Evolutionary conservation across 1,140 invertebrate species (phyloP).

Genomic region (Ephestia elutella): DNA sequence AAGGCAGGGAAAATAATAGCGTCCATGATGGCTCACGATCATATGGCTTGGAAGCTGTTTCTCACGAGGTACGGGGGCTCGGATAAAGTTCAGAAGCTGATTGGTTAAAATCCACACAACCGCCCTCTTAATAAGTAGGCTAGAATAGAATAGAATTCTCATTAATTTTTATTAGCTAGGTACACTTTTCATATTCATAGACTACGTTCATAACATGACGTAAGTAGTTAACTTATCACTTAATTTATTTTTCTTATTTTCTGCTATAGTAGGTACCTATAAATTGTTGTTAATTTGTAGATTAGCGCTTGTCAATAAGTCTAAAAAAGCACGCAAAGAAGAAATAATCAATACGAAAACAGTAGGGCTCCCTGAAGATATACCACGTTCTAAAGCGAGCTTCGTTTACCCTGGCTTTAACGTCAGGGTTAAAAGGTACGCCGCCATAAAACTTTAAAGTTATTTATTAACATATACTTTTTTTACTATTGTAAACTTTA

Average conservation of each 20-base stretch:
- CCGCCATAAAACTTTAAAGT: conserved; percentile 29
- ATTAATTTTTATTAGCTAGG: too few species aligned
- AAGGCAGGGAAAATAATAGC: conserved; percentile 48
- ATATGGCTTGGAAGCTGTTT: conserved; percentile 59
- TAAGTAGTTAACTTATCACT: too few species aligned
- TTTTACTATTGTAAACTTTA: too few species aligned
- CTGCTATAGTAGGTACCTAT: conserved; percentile 8
- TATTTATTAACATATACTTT: not conserved
- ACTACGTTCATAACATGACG: too few species aligned
- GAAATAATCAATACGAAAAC: conserved; percentile 28
- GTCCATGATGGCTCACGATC: conserved; percentile 59
- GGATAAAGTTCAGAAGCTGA: conserved; percentile 39
- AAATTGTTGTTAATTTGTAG: conserved; percentile 26
- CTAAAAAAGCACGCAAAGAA: conserved; percentile 24
- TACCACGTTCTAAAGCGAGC: conserved; percentile 33
- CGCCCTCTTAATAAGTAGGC: too few species aligned
- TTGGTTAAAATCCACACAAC: conserved; percentile 45
- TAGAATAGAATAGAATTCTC: too few species aligned
- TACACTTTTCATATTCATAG: not conserved
- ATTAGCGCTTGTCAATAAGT: conserved; percentile 34
- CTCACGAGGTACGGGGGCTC: conserved; percentile 59
- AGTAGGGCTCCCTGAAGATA: conserved; percentile 37
- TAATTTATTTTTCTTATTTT: too few species aligned
- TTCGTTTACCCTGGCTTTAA: conserved; percentile 40
- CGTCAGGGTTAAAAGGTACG: conserved; percentile 54